Base-by-base conservation (phyloP, 2,888 invertebrate genomes). In the Andrena bucephala region DNA sequence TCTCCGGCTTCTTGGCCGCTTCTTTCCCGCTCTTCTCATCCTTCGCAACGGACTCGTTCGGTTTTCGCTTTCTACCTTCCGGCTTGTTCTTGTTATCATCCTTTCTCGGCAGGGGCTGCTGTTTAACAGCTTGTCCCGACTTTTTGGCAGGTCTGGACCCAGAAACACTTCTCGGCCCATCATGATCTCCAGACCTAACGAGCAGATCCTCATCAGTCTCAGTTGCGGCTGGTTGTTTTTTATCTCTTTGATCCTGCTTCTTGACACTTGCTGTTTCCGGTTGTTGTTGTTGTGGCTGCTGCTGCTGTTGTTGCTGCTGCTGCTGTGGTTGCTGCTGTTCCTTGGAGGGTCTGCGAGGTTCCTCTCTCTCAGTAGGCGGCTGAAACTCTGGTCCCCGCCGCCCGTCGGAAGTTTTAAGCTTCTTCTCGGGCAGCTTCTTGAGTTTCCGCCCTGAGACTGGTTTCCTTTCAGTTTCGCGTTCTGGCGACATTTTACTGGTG, bases 331-430 rank as follows among this genome's bases (percentile, higher is more conserved):
- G 81, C 87, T 92, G 83, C 93, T 94, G 86, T 24, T 87, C 85
- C 81, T 89, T 88, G 83, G 93, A 94, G 94, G 94, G 94, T 91
- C 92, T 88, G 89, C 90, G 89, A 95, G 96, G 94, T 97, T 97
- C 96, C 96, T 96, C 96, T 97, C 97, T 95, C 95, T 96, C 95
- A 97, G 94, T 94, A 88, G 77, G 78, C 96, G 96, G 95, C 95
- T 96, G 95, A 95, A 96, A 95, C 95, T 96, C 95, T 94, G 95
- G 95, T 95, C 96, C 96, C 95, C 96, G 95, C 95, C 96, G 95
- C 96, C 96, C 96, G 95, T 96, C 96, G 96, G 96, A 96, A 96
- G 96, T 96, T 96, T 96, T 96, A 96, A 96, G 96, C 96, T 96
- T 96, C 96, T 96, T 96, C 95, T 96, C 96, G 94, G 96, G 96